A percentile compares a stretch with the other conserved stretches of the same genome.
phyloP scores from a whole-genome alignment of 2,113 vertebrate species.

The Sorex araneus region DNA sequence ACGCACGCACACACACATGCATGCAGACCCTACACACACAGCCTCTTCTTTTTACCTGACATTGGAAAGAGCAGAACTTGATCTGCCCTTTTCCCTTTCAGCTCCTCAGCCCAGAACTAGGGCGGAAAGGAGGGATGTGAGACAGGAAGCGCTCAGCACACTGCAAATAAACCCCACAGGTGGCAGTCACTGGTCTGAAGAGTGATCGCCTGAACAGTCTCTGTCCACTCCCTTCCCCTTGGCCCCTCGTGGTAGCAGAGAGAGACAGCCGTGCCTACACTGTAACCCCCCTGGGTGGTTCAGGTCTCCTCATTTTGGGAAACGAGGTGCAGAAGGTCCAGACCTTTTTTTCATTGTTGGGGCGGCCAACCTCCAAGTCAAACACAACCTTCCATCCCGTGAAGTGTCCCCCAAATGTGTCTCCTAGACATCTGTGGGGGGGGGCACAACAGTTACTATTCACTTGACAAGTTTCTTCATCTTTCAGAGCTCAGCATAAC shows the following conservation, averaged over 20 bases:
- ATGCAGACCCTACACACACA: no score
- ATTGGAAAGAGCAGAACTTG: background rate
- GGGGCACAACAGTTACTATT: no score
- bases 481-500: background rate
- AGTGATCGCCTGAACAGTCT: background rate
- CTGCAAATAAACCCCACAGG: background rate
- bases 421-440: no score
- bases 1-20: no score
- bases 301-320: background rate
- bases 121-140: no score
- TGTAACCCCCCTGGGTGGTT: background rate
- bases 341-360: background rate
- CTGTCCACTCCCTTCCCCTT: background rate
- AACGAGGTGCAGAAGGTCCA: background rate
- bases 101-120: background rate
- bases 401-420: background rate
- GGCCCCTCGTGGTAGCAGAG: fast-evolving
- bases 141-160: background rate
- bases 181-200: background rate
- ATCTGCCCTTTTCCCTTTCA: background rate
- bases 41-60: background rate
- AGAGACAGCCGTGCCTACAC: background rate
- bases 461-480: background rate
- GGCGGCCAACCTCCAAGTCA: background rate
- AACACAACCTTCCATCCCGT: background rate